Conservation (phyloP, 23 tunicate genomes). For the Aplidium turbinatum region DNA sequence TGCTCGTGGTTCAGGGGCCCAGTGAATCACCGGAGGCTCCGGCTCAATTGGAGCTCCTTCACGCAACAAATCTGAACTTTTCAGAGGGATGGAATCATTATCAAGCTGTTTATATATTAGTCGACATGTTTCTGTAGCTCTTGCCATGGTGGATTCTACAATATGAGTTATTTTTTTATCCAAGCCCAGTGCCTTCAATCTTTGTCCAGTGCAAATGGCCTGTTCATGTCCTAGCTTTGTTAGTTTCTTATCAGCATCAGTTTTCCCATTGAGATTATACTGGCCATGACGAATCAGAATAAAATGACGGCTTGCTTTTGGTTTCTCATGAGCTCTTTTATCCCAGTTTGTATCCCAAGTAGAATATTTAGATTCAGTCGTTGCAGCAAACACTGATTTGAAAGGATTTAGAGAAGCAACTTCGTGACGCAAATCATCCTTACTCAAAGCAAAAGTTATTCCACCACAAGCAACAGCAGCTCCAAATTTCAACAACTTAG, state of each 20-base stretch:
- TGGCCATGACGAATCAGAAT: slow-evolving; percentile 92
- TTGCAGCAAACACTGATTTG: slow-evolving; percentile 15
- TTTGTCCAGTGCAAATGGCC: slow-evolving; percentile 62
- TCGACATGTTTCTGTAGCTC: slow-evolving; percentile 78
- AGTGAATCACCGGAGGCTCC: slow-evolving; percentile 47
- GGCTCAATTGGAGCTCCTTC: slow-evolving; percentile 89
- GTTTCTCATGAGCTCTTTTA: slow-evolving; percentile 46
- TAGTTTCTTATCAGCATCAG: slow-evolving; percentile 48
- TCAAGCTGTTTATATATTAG: slow-evolving; percentile 56
- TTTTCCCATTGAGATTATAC: slow-evolving; percentile 52
- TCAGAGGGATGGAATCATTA: slow-evolving; percentile 6
- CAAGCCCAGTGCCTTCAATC: slow-evolving; percentile 60
- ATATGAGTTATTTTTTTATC: slow-evolving; percentile 36
- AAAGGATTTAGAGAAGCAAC: background rate
- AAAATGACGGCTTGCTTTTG: slow-evolving; percentile 68
- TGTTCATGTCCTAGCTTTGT: slow-evolving; percentile 80
- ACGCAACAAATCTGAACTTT: slow-evolving; percentile 61
- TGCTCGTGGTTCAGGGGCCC: slow-evolving; percentile 54
- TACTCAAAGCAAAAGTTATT: background rate
- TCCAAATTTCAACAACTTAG: slow-evolving; percentile 26
- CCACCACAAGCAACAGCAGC: slow-evolving; percentile 16
- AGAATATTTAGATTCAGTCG: background rate
- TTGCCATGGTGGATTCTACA: slow-evolving; percentile 63
- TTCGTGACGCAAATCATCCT: background rate
- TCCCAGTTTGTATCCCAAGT: slow-evolving; percentile 90